phyloP scores from a whole-genome alignment of 2,888 invertebrate species.

The Clitarchus hookeri region DNA sequence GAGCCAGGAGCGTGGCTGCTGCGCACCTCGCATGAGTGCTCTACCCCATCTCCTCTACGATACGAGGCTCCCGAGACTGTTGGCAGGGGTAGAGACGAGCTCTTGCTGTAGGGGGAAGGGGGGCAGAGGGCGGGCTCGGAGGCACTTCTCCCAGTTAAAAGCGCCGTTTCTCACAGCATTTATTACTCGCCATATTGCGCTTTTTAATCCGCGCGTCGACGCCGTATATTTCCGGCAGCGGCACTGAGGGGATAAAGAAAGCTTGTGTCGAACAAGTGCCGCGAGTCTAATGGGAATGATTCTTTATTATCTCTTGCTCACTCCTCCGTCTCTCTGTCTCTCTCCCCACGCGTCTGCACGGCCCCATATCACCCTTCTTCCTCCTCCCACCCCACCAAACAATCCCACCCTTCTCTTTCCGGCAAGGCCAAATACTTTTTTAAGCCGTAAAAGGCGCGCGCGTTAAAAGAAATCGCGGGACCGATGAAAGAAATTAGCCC shows the following conservation, averaged over 20 bases:
- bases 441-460: background rate
- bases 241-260: background rate
- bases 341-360: background rate
- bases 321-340: background rate
- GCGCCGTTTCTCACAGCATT: slow-evolving; percentile 8
- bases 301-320: background rate
- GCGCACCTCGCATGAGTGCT: too few relatives aligned
- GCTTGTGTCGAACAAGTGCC: slow-evolving; percentile 2
- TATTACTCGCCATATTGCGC: slow-evolving; percentile 14
- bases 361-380: background rate
- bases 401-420: background rate
- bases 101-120: too few relatives aligned
- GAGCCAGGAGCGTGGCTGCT: too few relatives aligned
- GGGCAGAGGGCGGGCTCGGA: too few relatives aligned
- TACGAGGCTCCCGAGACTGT: too few relatives aligned
- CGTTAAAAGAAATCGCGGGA: background rate
- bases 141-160: background rate
- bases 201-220: background rate
- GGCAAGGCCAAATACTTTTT: background rate
- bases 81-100: too few relatives aligned
- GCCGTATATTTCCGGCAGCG: background rate
- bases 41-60: too few relatives aligned
- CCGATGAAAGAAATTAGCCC: background rate
- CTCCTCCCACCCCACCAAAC: background rate
- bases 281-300: slow-evolving; percentile 7